A percentile compares a stretch with the other conserved stretches of the same genome.
phyloP scores from a whole-genome alignment of 2,113 vertebrate species.

The Rhinopithecus roxellana region DNA sequence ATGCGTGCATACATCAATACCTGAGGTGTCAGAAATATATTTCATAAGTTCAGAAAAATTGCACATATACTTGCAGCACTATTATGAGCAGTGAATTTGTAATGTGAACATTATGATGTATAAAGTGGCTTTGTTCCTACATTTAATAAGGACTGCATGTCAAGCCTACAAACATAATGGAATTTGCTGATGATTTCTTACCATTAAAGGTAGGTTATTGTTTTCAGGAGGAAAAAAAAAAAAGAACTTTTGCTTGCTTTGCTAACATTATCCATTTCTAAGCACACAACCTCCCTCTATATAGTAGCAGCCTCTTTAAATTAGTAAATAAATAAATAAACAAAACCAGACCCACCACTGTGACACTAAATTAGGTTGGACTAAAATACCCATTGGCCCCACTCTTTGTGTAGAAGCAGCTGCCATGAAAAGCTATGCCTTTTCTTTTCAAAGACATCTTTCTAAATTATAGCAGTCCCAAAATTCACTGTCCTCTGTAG shows the following conservation, averaged over 20 bases:
- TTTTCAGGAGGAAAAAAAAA: slow-evolving; percentile 76
- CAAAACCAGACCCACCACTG: neutral
- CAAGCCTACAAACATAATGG: slow-evolving; percentile 87
- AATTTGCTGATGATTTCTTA: slow-evolving; percentile 87
- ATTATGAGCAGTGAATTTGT: slow-evolving; percentile 86
- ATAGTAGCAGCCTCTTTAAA: slow-evolving; percentile 63
- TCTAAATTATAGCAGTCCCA: slow-evolving; percentile 16
- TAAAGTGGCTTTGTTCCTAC: slow-evolving; percentile 93
- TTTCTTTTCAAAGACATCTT: slow-evolving; percentile 49
- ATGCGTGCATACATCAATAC: slow-evolving; percentile 86
- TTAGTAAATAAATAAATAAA: slow-evolving; percentile 74
- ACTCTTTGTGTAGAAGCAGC: slow-evolving; percentile 57
- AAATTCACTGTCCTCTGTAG: neutral
- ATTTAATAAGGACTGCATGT: slow-evolving; percentile 94
- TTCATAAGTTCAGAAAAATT: slow-evolving; percentile 88
- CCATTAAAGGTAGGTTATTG: slow-evolving; percentile 85
- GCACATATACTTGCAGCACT: slow-evolving; percentile 82
- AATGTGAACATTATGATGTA: slow-evolving; percentile 90
- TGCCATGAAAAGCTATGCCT: slow-evolving; percentile 27
- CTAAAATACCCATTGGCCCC: slow-evolving; percentile 17
- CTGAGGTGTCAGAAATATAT: slow-evolving; percentile 87
- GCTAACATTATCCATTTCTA: slow-evolving; percentile 81
- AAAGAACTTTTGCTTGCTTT: slow-evolving; percentile 79
- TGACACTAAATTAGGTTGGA: slow-evolving; percentile 58
- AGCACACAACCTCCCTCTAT: slow-evolving; percentile 67